These are phyloP conservation scores for Cyclina sinensis DNA, from an alignment of 1,140 invertebrate genomes.

Conservation along the genomic window DNA sequence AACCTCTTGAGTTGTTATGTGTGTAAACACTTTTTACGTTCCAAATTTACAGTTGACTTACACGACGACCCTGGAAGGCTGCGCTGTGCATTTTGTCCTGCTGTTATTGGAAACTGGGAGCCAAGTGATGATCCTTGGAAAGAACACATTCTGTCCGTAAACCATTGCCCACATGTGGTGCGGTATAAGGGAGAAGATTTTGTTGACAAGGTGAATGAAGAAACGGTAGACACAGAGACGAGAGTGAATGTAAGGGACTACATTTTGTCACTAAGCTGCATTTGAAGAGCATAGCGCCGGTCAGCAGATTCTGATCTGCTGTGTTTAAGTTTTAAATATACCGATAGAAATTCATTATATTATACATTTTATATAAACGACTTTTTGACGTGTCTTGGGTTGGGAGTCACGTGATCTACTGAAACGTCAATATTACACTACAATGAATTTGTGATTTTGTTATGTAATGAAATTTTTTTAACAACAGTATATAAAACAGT, in stretches of 20 bases:
- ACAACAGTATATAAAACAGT: no score
- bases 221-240: neutral
- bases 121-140: neutral
- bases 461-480: no score
- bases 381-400: no score
- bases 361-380: no score
- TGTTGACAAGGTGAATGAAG: neutral
- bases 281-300: no score
- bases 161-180: neutral
- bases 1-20: neutral
- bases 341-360: no score
- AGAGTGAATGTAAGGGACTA: neutral
- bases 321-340: no score
- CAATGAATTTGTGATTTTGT: no score
- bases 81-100: neutral
- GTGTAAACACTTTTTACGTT: neutral
- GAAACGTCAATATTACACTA: no score
- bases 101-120: neutral
- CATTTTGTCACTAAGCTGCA: neutral
- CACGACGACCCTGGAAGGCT: neutral
- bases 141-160: neutral
- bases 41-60: neutral
- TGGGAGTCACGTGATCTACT: no score
- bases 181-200: neutral
- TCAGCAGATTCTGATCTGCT: no score